Evolutionary conservation across 2,113 vertebrate species (phyloP), one percentile per base, ranked within the genome.

Genomic region (Tragelaphus scriptus): DNA sequence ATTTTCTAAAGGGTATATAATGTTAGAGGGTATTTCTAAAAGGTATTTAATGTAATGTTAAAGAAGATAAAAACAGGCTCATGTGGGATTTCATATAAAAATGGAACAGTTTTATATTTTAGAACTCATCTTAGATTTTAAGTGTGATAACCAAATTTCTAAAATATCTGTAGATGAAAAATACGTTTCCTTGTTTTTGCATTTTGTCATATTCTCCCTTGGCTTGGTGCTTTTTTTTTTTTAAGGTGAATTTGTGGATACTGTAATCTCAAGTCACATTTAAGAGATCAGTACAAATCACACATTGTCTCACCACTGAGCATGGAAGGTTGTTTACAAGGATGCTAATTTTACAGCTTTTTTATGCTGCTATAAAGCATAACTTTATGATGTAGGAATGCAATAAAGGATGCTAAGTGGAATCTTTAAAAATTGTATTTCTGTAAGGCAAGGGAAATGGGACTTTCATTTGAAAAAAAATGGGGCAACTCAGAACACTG

Each of bases 331-430:
- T 99, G 98, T 99, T 99, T 99, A 99, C 98, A 98, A 98, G 98
- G 96, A 97, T 85, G 91, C 97, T 97, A 98, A 99, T 98, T 99
- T 99, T 99, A 98, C 92, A 97, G 97, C 98, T 98, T 98, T 98
- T 98, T 98, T 98, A 98, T 99, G 98, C 96, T 97, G 97, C 98
- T 97, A 79, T 98, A 98, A 98, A 98, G 97, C 98, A 98, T 98
- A 99, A 98, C 96, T 99, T 99, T 99, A 99, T 99, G 99, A 98
- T 98, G 98, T 98, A 98, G 98, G 96, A 98, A 97, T 95, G 97
- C 94, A 1, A 79, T 99, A 98, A 99, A 99, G 89, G 96, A 95
- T 87, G 86, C 95, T 98, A 98, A 98, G 97, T 98, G 98, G 98
- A 98, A 98, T 97, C 98, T 98, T 99, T 97, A 97, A 98, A 98